A percentile compares a stretch with the other conserved stretches of the same genome.
phyloP scores from a whole-genome alignment of 1,140 invertebrate species.

The Elymnias hypermnestra region DNA sequence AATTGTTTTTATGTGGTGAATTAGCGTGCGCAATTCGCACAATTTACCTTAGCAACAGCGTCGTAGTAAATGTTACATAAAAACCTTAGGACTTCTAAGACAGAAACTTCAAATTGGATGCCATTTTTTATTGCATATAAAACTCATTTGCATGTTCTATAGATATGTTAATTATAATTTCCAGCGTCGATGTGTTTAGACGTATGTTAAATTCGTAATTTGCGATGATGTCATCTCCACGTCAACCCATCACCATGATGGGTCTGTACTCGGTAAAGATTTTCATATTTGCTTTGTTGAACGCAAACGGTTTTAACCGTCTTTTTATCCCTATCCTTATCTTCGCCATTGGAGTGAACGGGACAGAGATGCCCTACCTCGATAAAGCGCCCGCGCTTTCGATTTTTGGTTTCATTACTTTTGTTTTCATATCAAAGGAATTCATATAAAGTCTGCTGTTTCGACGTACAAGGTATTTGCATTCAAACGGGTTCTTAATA shows the following conservation, averaged over 20 bases:
- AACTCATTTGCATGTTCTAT: no score
- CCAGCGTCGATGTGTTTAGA: no score
- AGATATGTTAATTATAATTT: no score
- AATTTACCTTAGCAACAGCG: conserved; percentile 40
- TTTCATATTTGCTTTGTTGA: conserved; percentile 65
- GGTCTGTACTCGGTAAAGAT: conserved; percentile 45
- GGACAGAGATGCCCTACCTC: conserved; percentile 54
- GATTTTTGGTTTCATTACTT: no score
- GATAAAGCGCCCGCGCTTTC: conserved; percentile 42
- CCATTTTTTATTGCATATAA: no score
- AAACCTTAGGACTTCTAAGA: no score
- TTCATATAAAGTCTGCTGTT: no score
- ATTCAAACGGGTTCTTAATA: no score
- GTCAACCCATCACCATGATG: conserved; percentile 41
- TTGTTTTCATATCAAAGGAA: no score
- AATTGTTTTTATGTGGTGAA: conserved; percentile 4
- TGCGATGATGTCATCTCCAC: conserved; percentile 62
- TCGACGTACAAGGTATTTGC: no score
- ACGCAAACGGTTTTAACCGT: conserved; percentile 60
- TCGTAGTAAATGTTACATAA: conserved; percentile 5
- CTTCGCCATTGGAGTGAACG: conserved; percentile 27
- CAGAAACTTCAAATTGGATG: no score
- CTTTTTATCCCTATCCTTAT: conserved; percentile 51
- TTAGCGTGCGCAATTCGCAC: conserved; percentile 12
- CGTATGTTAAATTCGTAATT: conserved; percentile 55